Evolutionary conservation across 2,888 invertebrate species (phyloP), one percentile per base, ranked within the genome.

Genomic region (Agrochola litura): DNA sequence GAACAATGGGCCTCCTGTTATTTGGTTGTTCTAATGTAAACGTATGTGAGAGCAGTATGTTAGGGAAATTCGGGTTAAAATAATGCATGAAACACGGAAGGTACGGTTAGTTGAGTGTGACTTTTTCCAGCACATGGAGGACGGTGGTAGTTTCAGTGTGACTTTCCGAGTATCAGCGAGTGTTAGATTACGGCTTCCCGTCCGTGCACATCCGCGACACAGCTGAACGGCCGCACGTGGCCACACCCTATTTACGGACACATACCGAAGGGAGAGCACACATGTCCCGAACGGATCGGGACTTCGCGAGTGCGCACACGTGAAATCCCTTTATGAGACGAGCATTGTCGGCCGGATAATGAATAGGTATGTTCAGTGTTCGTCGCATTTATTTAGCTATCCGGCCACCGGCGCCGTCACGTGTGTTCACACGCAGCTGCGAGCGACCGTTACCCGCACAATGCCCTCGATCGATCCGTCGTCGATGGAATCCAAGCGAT

Each of bases 181-280:
- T 95, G 95, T 96, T 94, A 93, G 95, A 95, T 96, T 96, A 95
- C 96, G 87, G 95, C 92, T 96, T 96, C 95, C 96, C 95, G 96
- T 96, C 96, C 95, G 92, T 90, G 92, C 91, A 94, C 95, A 96
- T 96, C 96, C 96, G 96, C 94, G 95, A 90, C 94, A 94, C 96
- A 96, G 96, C 96, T 96, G 96, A 95, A 91, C 96, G 94, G 93
- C 94, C 95, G 96, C 96, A 96, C 96, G 96, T 96, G 96, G 96
- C 95, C 94, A 95, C 94, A 95, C 96, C 96, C 96, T 96, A 96
- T 96, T 96, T 96, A 96, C 96, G 96, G 96, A 96, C 91, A 94
- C 95, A 95, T 94, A 94, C 93, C 93, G 90, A 93, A 96, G 96
- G 96, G 96, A 96, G 96, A 93, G 93, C 95, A 92, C 96, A 96